phyloP scores from a whole-genome alignment of 92 coral and sea anemone species.

The Actinostola sp. region DNA sequence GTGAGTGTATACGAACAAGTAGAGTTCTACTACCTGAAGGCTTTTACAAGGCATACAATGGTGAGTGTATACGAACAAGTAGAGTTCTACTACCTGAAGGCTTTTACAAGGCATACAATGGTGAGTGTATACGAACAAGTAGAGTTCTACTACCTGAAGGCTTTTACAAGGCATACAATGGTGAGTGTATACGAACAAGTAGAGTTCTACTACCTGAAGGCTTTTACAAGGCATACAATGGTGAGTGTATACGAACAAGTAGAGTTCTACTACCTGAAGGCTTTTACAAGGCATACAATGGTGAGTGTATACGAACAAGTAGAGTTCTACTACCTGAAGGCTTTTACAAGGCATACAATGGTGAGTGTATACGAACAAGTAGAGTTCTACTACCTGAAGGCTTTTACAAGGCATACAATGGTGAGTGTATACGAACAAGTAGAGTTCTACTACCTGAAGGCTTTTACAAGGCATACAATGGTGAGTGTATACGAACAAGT shows the following conservation, averaged over 20 bases:
- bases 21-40: slow-evolving; percentile 80
- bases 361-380: slow-evolving; percentile 87
- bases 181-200: slow-evolving; percentile 87
- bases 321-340: slow-evolving; percentile 80
- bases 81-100: slow-evolving; percentile 80
- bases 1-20: slow-evolving; percentile 87
- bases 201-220: slow-evolving; percentile 80
- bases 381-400: slow-evolving; percentile 80
- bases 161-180: slow-evolving; percentile 82
- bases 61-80: slow-evolving; percentile 87
- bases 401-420: slow-evolving; percentile 82
- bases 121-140: slow-evolving; percentile 87
- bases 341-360: slow-evolving; percentile 82
- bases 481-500: slow-evolving; percentile 87
- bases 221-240: slow-evolving; percentile 82
- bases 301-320: slow-evolving; percentile 87
- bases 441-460: slow-evolving; percentile 80
- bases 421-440: slow-evolving; percentile 87
- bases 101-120: slow-evolving; percentile 82
- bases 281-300: slow-evolving; percentile 82
- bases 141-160: slow-evolving; percentile 80
- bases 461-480: slow-evolving; percentile 82
- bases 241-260: slow-evolving; percentile 87
- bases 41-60: slow-evolving; percentile 82
- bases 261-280: slow-evolving; percentile 80